These are phyloP conservation scores for Dasyprocta punctata DNA, from an alignment of 2,113 vertebrate species.

Conservation along the genomic window DNA sequence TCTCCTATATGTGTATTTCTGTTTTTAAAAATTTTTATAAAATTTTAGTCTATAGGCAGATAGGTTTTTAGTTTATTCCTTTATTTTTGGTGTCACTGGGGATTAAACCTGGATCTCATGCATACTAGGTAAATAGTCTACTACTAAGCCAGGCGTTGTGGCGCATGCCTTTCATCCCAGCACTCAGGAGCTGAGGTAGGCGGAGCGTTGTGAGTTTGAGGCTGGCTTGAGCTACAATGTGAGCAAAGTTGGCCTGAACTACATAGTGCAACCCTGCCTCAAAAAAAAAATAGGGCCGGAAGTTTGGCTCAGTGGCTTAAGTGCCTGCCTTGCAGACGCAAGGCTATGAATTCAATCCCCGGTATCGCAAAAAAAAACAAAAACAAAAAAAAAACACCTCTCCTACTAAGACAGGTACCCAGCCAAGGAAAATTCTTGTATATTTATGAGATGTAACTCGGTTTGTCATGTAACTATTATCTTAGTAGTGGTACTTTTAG, in stretches of 20 bases:
- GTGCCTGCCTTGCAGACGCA: too few relatives aligned
- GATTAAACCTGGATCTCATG: neutral
- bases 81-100: neutral
- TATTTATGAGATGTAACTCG: constrained; percentile 2
- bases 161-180: too few relatives aligned
- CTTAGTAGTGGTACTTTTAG: constrained; percentile 30
- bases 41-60: neutral
- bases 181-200: too few relatives aligned
- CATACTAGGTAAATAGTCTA: neutral
- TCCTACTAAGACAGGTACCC: neutral
- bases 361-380: too few relatives aligned
- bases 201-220: too few relatives aligned
- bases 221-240: too few relatives aligned
- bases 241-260: too few relatives aligned
- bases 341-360: too few relatives aligned
- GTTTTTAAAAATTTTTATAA: constrained; percentile 20
- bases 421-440: neutral
- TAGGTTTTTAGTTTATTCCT: neutral
- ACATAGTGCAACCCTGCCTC: too few relatives aligned
- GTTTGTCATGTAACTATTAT: neutral
- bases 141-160: neutral
- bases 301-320: too few relatives aligned
- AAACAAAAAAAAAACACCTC: too few relatives aligned
- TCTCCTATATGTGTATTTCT: neutral
- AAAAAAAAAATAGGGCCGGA: too few relatives aligned